phyloP scores from a whole-genome alignment of 2,797 vertebrate genomes.

The Apodemus agrarius region DNA sequence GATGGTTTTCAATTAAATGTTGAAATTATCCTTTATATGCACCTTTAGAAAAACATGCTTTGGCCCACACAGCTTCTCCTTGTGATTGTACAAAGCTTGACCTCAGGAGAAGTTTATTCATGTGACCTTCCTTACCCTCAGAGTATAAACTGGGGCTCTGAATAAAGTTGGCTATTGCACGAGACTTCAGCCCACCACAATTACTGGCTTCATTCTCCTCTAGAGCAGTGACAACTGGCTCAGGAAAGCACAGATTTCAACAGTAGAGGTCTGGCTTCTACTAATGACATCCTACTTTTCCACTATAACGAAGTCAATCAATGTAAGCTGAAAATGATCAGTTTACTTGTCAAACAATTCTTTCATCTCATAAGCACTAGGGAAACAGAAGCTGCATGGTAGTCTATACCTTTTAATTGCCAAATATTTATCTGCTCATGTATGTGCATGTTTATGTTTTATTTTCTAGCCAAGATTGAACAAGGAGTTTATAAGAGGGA shows the following conservation, averaged over 20 bases:
- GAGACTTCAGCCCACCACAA: background rate
- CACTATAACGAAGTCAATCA: background rate
- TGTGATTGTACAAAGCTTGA: background rate
- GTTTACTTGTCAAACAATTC: background rate
- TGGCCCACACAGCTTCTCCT: background rate
- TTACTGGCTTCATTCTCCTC: background rate
- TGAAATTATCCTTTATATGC: background rate
- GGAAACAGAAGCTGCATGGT: background rate
- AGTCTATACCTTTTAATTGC: background rate
- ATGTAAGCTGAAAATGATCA: background rate
- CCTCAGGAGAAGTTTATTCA: background rate
- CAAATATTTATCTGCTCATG: conserved; percentile 11
- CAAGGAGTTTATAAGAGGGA: background rate
- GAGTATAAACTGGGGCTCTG: background rate
- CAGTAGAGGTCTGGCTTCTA: background rate
- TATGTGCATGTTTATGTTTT: background rate
- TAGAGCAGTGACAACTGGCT: background rate
- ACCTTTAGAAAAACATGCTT: background rate
- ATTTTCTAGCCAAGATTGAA: conserved; percentile 38
- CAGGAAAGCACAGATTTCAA: background rate
- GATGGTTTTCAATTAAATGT: background rate
- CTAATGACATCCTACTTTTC: background rate
- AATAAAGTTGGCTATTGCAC: background rate
- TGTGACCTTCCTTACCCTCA: too few relatives aligned
- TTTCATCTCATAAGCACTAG: background rate